Evolutionary conservation across 2,113 vertebrate genomes (phyloP).

Genomic region (Cyprinodon variegatus): DNA sequence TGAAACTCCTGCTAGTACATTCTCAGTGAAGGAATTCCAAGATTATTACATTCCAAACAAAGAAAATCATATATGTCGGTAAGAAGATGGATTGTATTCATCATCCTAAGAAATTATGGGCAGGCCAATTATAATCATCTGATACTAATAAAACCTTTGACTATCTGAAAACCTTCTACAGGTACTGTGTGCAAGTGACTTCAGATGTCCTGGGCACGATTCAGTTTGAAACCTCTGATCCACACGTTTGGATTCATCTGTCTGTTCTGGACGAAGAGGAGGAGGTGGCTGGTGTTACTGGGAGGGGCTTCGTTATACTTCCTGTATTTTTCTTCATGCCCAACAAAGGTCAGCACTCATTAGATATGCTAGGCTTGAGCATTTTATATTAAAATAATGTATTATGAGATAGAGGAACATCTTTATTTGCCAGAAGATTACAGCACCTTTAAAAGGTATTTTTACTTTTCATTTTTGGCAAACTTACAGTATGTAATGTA

Average conservation of each 20-base stretch:
- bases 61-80: slow-evolving; percentile 89
- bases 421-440: background rate
- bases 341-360: slow-evolving; percentile 77
- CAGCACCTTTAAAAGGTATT: background rate
- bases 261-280: slow-evolving; percentile 86
- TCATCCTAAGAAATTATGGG: background rate
- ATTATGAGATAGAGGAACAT: background rate
- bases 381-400: background rate
- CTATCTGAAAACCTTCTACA: slow-evolving; percentile 47
- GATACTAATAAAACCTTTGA: background rate
- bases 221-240: slow-evolving; percentile 85
- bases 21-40: slow-evolving; percentile 82
- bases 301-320: slow-evolving; percentile 86
- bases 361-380: background rate
- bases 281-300: slow-evolving; percentile 70
- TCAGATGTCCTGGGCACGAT: slow-evolving; percentile 79
- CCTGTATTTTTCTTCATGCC: slow-evolving; percentile 83
- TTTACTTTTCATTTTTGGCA: background rate
- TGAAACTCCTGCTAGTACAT: slow-evolving; percentile 74
- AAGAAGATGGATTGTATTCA: slow-evolving; percentile 47
- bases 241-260: slow-evolving; percentile 82
- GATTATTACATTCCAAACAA: slow-evolving; percentile 88
- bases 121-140: background rate
- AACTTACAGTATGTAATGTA: too few species aligned
- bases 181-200: slow-evolving; percentile 81